Evolutionary conservation across 2,113 vertebrate genomes (phyloP).

Genomic region (Chiloscyllium plagiosum): DNA sequence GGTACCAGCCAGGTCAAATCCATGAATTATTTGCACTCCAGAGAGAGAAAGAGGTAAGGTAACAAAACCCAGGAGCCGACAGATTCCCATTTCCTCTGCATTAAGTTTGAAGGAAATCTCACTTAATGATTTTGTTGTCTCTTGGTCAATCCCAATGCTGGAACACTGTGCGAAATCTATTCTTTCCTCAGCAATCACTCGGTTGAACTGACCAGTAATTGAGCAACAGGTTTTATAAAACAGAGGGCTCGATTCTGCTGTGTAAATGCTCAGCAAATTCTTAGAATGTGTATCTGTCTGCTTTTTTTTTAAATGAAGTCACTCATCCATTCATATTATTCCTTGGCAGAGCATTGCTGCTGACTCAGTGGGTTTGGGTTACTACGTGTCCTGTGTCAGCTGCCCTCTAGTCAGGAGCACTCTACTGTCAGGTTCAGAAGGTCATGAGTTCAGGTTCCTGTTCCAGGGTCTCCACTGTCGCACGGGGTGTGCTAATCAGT

Average conservation of each 20-base stretch:
- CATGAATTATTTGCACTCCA: neutral
- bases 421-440: neutral
- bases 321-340: neutral
- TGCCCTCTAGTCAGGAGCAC: neutral
- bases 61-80: neutral
- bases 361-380: neutral
- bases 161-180: neutral
- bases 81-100: neutral
- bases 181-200: neutral
- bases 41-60: neutral
- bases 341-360: neutral
- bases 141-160: neutral
- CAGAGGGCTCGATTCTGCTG: neutral
- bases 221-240: neutral
- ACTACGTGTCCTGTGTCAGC: neutral
- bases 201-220: neutral
- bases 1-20: neutral
- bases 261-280: neutral
- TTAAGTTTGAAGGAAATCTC: neutral
- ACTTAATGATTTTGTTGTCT: neutral
- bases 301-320: neutral
- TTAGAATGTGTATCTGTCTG: too few species aligned
- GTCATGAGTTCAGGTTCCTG: neutral
- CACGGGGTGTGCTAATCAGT: neutral
- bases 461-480: neutral